A percentile compares a stretch with the other conserved stretches of the same genome.
Conservation (phyloP, 2,113 vertebrate genomes). For the Silurus glanis region DNA sequence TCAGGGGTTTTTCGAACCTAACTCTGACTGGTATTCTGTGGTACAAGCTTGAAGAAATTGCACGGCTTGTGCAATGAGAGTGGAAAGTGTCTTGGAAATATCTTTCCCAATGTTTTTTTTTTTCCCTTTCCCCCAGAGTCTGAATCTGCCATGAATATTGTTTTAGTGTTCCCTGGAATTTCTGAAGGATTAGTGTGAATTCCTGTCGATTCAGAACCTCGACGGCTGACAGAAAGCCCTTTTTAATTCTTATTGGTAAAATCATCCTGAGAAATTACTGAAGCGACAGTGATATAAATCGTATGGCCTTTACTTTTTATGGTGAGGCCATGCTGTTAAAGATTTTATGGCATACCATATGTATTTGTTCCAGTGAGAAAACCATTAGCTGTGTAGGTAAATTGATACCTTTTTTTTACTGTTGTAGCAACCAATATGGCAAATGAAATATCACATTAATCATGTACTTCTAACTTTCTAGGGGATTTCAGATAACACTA, state of each 20-base stretch:
- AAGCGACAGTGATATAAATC: neutral
- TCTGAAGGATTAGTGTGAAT: slow-evolving; percentile 7
- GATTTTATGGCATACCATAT: neutral
- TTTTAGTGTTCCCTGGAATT: neutral
- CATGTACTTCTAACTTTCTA: neutral
- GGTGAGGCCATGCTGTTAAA: neutral
- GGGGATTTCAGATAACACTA: neutral
- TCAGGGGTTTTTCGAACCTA: neutral
- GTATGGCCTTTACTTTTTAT: neutral
- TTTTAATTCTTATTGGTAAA: neutral
- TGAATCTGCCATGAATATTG: neutral
- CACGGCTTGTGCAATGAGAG: slow-evolving; percentile 7
- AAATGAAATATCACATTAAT: neutral
- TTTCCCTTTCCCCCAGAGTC: neutral
- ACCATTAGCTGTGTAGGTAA: neutral
- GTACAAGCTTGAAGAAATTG: slow-evolving; percentile 33
- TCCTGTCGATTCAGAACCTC: neutral
- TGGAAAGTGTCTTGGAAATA: neutral
- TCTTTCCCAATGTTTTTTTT: slow-evolving; percentile 1
- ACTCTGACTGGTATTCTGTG: neutral
- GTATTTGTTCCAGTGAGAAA: neutral
- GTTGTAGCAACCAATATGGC: neutral
- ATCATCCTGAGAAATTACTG: neutral
- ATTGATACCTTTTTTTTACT: neutral
- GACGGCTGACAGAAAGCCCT: neutral